Percentiles rank a stretch among this genome's conserved stretches.
These are phyloP conservation scores for honey bee (Apis mellifera) DNA, from an alignment of 1,140 invertebrate species.

Conservation along the genomic window DNA sequence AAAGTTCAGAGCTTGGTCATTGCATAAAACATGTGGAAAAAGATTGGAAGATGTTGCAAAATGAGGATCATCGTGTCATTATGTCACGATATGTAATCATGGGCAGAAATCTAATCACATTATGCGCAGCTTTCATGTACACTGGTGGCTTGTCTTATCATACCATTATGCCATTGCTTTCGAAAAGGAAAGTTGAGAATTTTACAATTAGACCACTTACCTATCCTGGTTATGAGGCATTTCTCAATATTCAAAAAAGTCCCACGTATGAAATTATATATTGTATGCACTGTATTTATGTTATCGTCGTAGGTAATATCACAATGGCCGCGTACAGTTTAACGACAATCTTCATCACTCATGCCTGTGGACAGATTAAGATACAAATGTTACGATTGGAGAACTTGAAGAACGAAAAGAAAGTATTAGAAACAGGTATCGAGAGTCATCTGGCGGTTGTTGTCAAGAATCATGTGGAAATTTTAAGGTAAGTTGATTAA, in stretches of 20 bases:
- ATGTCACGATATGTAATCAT: slow-evolving; percentile 43
- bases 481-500: slow-evolving; percentile 39
- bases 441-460: slow-evolving; percentile 20
- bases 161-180: slow-evolving; percentile 17
- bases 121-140: slow-evolving; percentile 34
- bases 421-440: background rate
- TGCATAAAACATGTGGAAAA: slow-evolving; percentile 47
- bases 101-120: slow-evolving; percentile 11
- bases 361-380: slow-evolving; percentile 62
- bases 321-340: slow-evolving; percentile 63
- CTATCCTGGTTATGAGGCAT: slow-evolving; percentile 63
- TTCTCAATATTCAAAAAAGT: slow-evolving; percentile 61
- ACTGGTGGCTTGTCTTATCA: slow-evolving; percentile 43
- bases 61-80: background rate
- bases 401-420: slow-evolving; percentile 15
- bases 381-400: slow-evolving; percentile 51
- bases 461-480: slow-evolving; percentile 30
- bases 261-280: slow-evolving; percentile 67
- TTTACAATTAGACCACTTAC: slow-evolving; percentile 32
- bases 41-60: slow-evolving; percentile 42
- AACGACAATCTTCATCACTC: slow-evolving; percentile 65
- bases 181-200: slow-evolving; percentile 4
- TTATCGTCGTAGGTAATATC: slow-evolving; percentile 56
- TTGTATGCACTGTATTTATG: slow-evolving; percentile 59
- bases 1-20: slow-evolving; percentile 12